A percentile compares a stretch with the other conserved stretches of the same genome.
Evolutionary conservation across 2,113 vertebrate species (phyloP).

Genomic region (Telmatochromis sp.): DNA sequence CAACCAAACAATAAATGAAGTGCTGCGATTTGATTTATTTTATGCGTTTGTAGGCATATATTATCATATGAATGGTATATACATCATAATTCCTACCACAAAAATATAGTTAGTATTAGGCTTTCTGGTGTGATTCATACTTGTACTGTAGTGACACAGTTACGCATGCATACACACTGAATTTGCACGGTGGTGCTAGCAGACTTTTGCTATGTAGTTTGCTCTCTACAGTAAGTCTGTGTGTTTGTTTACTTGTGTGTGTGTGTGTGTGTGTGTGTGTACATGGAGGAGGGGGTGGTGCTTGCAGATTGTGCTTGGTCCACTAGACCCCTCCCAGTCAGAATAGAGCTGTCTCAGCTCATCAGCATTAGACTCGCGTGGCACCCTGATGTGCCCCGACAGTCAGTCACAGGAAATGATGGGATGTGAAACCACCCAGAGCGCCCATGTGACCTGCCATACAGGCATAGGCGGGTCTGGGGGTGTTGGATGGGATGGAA

Average conservation of each 20-base stretch:
- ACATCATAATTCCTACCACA: neutral
- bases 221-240: neutral
- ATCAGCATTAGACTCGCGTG: constrained; percentile 50
- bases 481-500: neutral
- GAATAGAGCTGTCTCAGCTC: constrained; percentile 60
- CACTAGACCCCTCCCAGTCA: constrained; percentile 50
- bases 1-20: neutral
- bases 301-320: constrained; percentile 43
- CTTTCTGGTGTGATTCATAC: constrained; percentile 16
- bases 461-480: neutral
- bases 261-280: neutral
- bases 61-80: neutral
- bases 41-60: neutral
- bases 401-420: constrained; percentile 62
- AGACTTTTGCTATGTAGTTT: constrained; percentile 12
- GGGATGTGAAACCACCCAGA: constrained; percentile 36
- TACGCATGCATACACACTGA: constrained; percentile 22
- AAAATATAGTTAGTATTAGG: neutral
- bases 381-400: constrained; percentile 60
- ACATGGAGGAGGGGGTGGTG: neutral
- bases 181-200: neutral
- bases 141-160: constrained; percentile 25
- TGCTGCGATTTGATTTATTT: neutral
- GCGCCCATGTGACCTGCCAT: constrained; percentile 44
- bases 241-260: neutral